Conservation (phyloP, 2,113 vertebrate genomes). For the Gulo gulo region DNA sequence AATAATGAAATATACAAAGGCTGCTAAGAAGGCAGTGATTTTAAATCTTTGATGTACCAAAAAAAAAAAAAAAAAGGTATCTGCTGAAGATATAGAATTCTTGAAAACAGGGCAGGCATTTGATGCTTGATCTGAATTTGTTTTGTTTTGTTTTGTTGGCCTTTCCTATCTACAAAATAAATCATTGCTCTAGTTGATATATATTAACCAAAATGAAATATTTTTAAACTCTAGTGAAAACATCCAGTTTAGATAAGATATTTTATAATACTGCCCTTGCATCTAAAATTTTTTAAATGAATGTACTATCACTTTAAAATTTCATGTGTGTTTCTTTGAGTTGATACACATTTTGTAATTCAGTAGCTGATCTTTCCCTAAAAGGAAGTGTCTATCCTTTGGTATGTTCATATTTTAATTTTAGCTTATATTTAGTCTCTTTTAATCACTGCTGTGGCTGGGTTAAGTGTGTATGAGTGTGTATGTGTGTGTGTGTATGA, state of each 20-base stretch:
- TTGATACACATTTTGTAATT: slow-evolving; percentile 16
- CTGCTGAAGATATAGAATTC: not conserved
- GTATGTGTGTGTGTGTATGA: not conserved
- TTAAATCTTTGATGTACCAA: not conserved
- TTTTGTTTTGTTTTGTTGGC: not conserved
- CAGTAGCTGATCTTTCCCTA: not conserved
- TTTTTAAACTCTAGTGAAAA: slow-evolving; percentile 36
- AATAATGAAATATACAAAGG: slow-evolving; percentile 50
- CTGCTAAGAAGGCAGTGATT: not conserved
- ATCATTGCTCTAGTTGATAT: not conserved
- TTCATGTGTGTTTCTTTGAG: not conserved
- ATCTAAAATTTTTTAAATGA: slow-evolving; percentile 29
- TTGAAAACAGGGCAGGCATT: not conserved
- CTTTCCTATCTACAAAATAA: slow-evolving; percentile 5
- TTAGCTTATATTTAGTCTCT: not conserved
- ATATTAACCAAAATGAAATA: not conserved
- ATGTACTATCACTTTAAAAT: slow-evolving; percentile 18
- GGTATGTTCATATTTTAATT: slow-evolving; percentile 21
- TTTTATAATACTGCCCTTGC: not conserved
- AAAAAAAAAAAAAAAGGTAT: not conserved
- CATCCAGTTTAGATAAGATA: not conserved
- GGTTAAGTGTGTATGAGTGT: not conserved
- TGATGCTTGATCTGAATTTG: not conserved
- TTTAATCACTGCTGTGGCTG: not conserved
- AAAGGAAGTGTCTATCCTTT: slow-evolving; percentile 4